Evolutionary conservation across 64 coral and sea anemone species (phyloP).

Genomic region (Montipora capricornis): DNA sequence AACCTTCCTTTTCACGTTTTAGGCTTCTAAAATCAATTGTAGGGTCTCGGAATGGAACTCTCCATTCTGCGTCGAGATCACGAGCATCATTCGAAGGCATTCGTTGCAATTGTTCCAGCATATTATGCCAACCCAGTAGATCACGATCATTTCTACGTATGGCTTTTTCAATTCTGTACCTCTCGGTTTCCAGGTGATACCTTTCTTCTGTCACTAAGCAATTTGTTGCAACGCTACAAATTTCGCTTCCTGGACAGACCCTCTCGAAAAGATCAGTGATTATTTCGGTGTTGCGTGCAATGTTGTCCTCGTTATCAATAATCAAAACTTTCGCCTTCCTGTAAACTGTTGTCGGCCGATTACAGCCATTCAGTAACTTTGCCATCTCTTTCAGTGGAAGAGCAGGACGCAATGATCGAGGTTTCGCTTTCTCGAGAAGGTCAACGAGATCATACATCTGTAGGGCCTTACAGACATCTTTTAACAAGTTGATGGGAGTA

Average conservation of each 20-base stretch:
- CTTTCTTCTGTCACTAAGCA: too few relatives aligned
- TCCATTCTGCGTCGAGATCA: too few relatives aligned
- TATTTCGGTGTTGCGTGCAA: too few relatives aligned
- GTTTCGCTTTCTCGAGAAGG: conserved; percentile 8
- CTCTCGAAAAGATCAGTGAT: background rate
- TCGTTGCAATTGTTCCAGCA: too few relatives aligned
- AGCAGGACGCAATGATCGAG: conserved; percentile 25
- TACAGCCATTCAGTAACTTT: background rate
- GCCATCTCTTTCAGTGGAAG: background rate
- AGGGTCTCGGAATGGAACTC: too few relatives aligned
- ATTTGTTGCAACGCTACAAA: background rate
- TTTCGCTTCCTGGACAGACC: background rate
- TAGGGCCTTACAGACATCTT: background rate
- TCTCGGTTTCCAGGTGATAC: too few relatives aligned
- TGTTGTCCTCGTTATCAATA: background rate
- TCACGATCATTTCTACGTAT: too few relatives aligned
- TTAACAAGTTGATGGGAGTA: background rate
- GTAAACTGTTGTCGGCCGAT: background rate
- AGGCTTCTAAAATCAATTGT: too few relatives aligned
- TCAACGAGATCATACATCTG: conserved; percentile 2
- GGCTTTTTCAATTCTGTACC: too few relatives aligned
- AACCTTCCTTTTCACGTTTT: too few relatives aligned
- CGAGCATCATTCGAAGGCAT: too few relatives aligned
- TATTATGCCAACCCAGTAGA: too few relatives aligned
- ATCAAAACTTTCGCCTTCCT: background rate